Base-by-base conservation (phyloP, 2,888 invertebrate species). In the Xylocampa areola region DNA sequence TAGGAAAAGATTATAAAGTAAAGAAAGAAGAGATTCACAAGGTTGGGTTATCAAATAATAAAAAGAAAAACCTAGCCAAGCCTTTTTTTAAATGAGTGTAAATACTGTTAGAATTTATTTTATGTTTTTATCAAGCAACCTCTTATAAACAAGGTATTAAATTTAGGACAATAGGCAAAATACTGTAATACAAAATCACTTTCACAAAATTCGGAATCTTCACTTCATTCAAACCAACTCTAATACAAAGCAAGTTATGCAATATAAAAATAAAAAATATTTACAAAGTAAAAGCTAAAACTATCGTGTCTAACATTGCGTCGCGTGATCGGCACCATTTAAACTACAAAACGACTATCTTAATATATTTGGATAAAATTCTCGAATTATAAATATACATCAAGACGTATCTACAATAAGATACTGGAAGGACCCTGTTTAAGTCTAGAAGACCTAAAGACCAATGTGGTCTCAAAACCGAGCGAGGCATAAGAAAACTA, bases 341-440 rank as follows among this genome's bases (percentile, higher is more conserved):
- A 68, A 60, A 63, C 79, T 76, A 79, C 82, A 84, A 85, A 84
- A 82, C 80, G 82, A 87, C 85, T 88, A 89, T 81, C 64, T 73
- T 85, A 81, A 81, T 86, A 87, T 90, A 89, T 90, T 91, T 90
- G 90, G 90, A 90, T 89, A 90, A 78, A 84, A 77, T 80, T 87
- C 80, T 85, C 73, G 78, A 84, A 81, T 80, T 74, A 68, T 68
- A 66, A 65, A 73, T 77, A 73, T 75, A 80, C 73, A 77, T 70
- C 51, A 62, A 62, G 52, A 48, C 41, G 64, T 71, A 76, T 73
- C 76, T 63, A 60, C 16, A 54, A 86, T 81, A 71, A 79, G 84
- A 87, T 85, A 86, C 85, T 90, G 87, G 87, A 90, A 91, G 85
- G 90, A 92, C 90, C 89, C 90, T 90, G 90, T 89, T 86, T 86